Percentiles rank a stretch among this genome's conserved stretches.
Conservation (phyloP, 2,113 vertebrate genomes). For the Carollia perspicillata region DNA sequence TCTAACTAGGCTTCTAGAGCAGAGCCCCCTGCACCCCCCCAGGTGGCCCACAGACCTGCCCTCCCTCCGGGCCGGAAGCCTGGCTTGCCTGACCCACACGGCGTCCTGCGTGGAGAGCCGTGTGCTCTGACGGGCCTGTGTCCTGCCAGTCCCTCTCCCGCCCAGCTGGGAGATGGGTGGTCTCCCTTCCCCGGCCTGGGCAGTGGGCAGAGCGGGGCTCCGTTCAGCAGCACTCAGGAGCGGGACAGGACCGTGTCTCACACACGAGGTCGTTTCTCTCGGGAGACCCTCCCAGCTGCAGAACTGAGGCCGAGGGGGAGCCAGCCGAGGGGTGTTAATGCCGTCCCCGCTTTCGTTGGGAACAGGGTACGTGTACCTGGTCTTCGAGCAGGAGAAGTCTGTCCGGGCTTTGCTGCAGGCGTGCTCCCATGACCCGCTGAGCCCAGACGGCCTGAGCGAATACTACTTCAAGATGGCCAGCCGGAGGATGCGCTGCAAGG, state of each 20-base stretch:
- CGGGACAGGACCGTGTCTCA: not conserved
- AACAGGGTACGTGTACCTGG: slow-evolving; percentile 96
- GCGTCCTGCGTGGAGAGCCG: not conserved
- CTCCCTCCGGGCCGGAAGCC: not conserved
- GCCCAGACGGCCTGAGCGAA: slow-evolving; percentile 92
- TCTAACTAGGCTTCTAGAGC: slow-evolving; percentile 59
- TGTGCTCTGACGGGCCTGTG: not conserved
- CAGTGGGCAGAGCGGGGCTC: not conserved
- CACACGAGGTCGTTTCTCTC: not conserved
- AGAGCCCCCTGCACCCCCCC: not conserved
- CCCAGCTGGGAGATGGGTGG: not conserved
- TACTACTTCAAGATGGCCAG: slow-evolving; percentile 99
- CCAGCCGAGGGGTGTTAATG: not conserved
- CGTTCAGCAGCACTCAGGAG: not conserved
- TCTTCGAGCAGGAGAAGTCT: slow-evolving; percentile 97
- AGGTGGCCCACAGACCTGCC: not conserved
- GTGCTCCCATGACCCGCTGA: slow-evolving; percentile 94
- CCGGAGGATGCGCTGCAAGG: slow-evolving; percentile 98
- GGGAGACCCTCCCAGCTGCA: not conserved
- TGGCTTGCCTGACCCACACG: not conserved
- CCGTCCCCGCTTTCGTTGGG: not conserved
- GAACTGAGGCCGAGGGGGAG: not conserved
- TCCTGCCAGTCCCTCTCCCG: not conserved
- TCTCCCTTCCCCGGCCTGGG: not conserved
- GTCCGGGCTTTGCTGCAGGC: slow-evolving; percentile 94